phyloP scores from a whole-genome alignment of 2,797 vertebrate genomes.

The Hafferia zeledoni region DNA sequence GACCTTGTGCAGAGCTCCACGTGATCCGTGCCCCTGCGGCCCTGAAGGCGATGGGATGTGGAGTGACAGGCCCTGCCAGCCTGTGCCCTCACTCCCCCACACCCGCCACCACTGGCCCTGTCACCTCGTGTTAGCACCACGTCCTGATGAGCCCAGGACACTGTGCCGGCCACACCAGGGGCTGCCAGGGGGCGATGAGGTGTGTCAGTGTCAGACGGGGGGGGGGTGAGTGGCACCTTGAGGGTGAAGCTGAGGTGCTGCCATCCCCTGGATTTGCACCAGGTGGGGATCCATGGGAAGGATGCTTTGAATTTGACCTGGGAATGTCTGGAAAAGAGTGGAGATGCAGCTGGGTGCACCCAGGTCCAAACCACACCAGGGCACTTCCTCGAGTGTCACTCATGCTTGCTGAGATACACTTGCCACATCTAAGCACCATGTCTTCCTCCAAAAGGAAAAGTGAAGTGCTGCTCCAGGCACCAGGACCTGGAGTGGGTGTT shows the following conservation, averaged over 20 bases:
- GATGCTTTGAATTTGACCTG: neutral
- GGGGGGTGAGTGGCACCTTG: neutral
- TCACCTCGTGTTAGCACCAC: neutral
- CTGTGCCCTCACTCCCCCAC: rapidly evolving
- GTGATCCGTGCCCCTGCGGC: neutral
- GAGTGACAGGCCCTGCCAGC: neutral
- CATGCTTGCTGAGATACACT: rapidly evolving
- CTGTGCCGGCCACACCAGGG: rapidly evolving
- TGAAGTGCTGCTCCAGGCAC: neutral
- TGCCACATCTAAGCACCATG: rapidly evolving
- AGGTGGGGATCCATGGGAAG: neutral
- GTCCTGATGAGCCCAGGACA: rapidly evolving
- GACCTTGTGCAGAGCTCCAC: rapidly evolving
- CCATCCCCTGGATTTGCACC: neutral
- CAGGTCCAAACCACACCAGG: neutral
- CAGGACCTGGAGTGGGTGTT: rapidly evolving
- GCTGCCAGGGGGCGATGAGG: rapidly evolving
- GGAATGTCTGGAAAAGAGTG: neutral
- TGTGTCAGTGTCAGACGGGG: rapidly evolving
- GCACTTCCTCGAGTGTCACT: rapidly evolving
- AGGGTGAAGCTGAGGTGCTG: neutral
- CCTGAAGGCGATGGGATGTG: neutral
- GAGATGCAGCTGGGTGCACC: neutral
- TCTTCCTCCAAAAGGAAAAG: neutral
- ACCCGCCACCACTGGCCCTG: neutral